These are phyloP conservation scores for Ichneumoninae sp. DNA, from an alignment of 2,888 invertebrate genomes.

Conservation along the genomic window DNA sequence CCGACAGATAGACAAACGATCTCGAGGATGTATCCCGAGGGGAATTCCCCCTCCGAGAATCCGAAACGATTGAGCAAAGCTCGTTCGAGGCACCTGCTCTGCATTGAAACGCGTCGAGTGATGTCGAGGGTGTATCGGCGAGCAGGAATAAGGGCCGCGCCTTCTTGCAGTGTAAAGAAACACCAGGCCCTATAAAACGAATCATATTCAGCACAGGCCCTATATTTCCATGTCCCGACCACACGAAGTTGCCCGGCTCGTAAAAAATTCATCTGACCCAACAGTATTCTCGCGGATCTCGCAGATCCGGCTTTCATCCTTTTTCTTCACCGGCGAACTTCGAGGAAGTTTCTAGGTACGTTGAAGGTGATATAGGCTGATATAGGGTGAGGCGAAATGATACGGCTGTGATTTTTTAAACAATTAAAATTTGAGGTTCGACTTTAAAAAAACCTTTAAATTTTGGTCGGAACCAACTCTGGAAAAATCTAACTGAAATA, in stretches of 20 bases:
- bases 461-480: too few relatives aligned
- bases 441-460: too few relatives aligned
- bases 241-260: constrained; percentile 59
- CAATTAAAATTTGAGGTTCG: too few relatives aligned
- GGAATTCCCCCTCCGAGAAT: background rate
- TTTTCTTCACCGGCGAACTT: constrained; percentile 13
- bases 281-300: constrained; percentile 27
- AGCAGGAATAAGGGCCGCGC: constrained; percentile 22
- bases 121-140: constrained; percentile 2
- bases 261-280: constrained; percentile 73
- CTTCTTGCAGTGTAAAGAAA: constrained; percentile 7
- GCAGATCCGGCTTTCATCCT: constrained; percentile 52
- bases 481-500: too few relatives aligned
- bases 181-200: background rate
- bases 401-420: too few relatives aligned
- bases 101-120: constrained; percentile 5
- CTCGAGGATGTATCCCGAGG: constrained; percentile 11
- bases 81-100: constrained; percentile 41
- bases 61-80: constrained; percentile 25
- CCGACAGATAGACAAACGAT: constrained; percentile 34
- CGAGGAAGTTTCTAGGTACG: constrained; percentile 3
- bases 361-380: too few relatives aligned
- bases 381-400: too few relatives aligned
- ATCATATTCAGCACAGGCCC: background rate
- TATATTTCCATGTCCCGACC: constrained; percentile 19